Evolutionary conservation across 2,888 invertebrate species (phyloP), one percentile per base, ranked within the genome.

Genomic region (Dolichomitus sp.): DNA sequence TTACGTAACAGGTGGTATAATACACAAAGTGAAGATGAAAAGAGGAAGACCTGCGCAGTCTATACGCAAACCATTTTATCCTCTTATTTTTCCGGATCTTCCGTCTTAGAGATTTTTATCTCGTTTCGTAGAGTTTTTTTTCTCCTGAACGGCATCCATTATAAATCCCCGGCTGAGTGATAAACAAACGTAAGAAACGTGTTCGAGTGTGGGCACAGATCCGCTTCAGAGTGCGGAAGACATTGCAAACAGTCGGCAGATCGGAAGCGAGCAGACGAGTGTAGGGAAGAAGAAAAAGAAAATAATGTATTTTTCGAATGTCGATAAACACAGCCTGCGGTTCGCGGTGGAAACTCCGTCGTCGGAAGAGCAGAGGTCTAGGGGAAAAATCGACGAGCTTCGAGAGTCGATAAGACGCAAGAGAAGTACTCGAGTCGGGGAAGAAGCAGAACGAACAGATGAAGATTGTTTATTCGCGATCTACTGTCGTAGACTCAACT

Each of bases 1-100:
- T 89, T 89, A 87, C 69, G 40, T 70, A 70, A 81, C 80, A 84
- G 78, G 80, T 84, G 65, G 77, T 45, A 70, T 54, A 65, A 73
- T 81, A 40, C 12, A 48, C 72, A 50, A 40, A 14, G 48, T 4
- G 14, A 45, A 59, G 50, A 66, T 59, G 59, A 76, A 52, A 77
- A 78, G 57, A 66, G 57, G 42, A 57, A 57, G 40, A n/a, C 11
- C 27, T 4, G 19, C 11, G 23, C 57, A 48, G 50, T 42, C 19
- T 70, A 19, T 45, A 27, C n/a, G 37, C 45, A 27, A 30, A 37
- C 75, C 80, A n/a, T 59, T 14, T 78, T 42, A 80, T 59, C 78
- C 81, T 73, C 59, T 42, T 72, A 45, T 81, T 52, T 57, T 81
- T 66, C 63, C 63, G 40, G 9, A 61, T 61, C 37, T 37, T 61